Evolutionary conservation across 2,888 invertebrate genomes (phyloP).

Genomic region (Epicampocera succincta): DNA sequence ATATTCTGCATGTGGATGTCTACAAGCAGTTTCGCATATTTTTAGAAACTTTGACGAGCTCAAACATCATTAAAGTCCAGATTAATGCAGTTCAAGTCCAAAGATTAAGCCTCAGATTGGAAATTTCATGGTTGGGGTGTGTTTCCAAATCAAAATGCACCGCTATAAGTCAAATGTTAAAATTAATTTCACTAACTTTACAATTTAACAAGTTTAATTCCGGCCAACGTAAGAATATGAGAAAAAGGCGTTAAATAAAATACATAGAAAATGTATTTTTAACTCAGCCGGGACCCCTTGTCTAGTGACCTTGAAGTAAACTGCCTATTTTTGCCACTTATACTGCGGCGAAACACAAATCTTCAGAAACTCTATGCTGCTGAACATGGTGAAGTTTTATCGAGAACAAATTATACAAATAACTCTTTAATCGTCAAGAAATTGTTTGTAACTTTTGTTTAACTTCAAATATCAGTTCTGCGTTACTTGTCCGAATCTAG

Average conservation of each 20-base stretch:
- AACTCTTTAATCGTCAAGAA: background rate
- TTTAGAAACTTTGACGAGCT: conserved; percentile 36
- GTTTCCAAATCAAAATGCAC: conserved; percentile 19
- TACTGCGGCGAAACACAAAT: background rate
- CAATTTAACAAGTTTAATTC: conserved; percentile 14
- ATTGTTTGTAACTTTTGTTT: background rate
- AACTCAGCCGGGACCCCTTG: conserved; percentile 14
- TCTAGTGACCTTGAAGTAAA: background rate
- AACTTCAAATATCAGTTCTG: background rate
- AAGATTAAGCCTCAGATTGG: conserved; percentile 39
- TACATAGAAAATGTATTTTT: background rate
- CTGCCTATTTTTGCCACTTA: conserved; percentile 12
- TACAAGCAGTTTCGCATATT: conserved; percentile 27
- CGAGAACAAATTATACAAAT: conserved; percentile 10
- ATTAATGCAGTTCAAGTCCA: background rate
- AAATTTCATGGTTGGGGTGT: conserved; percentile 41
- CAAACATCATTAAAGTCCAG: background rate
- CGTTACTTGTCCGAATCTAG: conserved; percentile 27
- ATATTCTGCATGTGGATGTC: conserved; percentile 46
- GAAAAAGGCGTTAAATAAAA: background rate
- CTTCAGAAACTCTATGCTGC: conserved; percentile 1
- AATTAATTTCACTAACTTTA: conserved; percentile 24
- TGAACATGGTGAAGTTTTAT: conserved; percentile 20
- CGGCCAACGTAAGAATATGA: conserved; percentile 23
- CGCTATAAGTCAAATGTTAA: conserved; percentile 38